Base-by-base conservation (phyloP, 92 coral and sea anemone species). In the Epizoanthus fatuus region DNA sequence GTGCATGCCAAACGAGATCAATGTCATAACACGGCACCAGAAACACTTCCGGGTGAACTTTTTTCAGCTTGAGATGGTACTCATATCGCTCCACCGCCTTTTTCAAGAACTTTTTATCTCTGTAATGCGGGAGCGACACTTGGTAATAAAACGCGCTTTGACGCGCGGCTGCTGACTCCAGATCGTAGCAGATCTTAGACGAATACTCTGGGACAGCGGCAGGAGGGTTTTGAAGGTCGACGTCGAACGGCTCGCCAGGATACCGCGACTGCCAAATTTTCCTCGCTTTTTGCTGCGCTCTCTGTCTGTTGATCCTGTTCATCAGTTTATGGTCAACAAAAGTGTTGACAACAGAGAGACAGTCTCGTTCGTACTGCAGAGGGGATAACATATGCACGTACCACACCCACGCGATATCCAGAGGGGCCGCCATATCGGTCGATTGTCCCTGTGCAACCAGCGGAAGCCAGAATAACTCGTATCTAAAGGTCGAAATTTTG, bases 301-400 rank as follows among this genome's bases (percentile, higher is more conserved):
- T 32, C 35, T 83, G 71, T 5, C 91, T 80, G 51, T 69, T 42
- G 12, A 63, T 64, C 53, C 94, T 83, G 13, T 73, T 29, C 3
- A 87, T 72, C 15, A 87, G 64, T 52, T 63, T 82, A 51, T 87
- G 92, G 74, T 91, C 92, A 11, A 91, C 79, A 6, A 91, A 51
- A 19, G 63, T 77, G 51, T 91, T 87, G 62, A 78, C 92, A 81
- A 91, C 66, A 47, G 68, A 69, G 22, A 55, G 56, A 83, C 94
- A 91, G 45, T 91, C 94, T 29, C 85, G 63, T 39, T 87, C 94
- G 72, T 91, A 91, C 66, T 70, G 17, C 42, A 86, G 84, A 44
- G 94, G 94, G 40, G 92, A 87, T 9, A 91, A 65, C 92, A 87
- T 91, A 79, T 91, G 94, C 25, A 91, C 89, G 49, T 91, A 82